These are phyloP conservation scores for Spinus olivaceus DNA, from an alignment of 2,797 vertebrate species.

Conservation along the genomic window DNA sequence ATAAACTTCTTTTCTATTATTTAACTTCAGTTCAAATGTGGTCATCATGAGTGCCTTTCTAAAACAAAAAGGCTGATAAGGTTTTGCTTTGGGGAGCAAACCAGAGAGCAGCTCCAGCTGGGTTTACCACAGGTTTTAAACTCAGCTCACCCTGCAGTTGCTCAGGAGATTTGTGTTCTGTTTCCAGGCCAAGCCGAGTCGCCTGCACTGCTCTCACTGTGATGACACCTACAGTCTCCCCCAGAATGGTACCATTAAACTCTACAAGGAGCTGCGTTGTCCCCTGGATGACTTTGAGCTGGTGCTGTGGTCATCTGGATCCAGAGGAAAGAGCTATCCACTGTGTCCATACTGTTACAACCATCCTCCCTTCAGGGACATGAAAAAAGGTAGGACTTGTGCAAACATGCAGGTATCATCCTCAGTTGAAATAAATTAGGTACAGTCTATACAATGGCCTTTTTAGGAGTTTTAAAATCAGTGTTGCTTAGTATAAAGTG, in stretches of 20 bases:
- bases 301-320: constrained; percentile 93
- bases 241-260: constrained; percentile 95
- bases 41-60: background rate
- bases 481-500: background rate
- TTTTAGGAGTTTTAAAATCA: background rate
- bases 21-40: background rate
- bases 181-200: constrained; percentile 90
- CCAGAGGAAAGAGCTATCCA: constrained; percentile 93
- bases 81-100: background rate
- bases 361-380: constrained; percentile 95
- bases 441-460: background rate
- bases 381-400: constrained; percentile 90
- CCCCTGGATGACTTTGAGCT: constrained; percentile 96
- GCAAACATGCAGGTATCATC: background rate
- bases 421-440: background rate
- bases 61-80: background rate
- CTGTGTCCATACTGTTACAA: constrained; percentile 97
- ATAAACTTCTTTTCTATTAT: background rate
- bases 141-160: background rate
- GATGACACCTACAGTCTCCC: constrained; percentile 97
- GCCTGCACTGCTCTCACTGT: constrained; percentile 97
- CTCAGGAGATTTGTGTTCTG: background rate
- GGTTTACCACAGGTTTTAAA: background rate
- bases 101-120: background rate
- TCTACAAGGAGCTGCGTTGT: constrained; percentile 95